Conservation (phyloP, 1,140 invertebrate genomes). For the Drosophila arawakana region DNA sequence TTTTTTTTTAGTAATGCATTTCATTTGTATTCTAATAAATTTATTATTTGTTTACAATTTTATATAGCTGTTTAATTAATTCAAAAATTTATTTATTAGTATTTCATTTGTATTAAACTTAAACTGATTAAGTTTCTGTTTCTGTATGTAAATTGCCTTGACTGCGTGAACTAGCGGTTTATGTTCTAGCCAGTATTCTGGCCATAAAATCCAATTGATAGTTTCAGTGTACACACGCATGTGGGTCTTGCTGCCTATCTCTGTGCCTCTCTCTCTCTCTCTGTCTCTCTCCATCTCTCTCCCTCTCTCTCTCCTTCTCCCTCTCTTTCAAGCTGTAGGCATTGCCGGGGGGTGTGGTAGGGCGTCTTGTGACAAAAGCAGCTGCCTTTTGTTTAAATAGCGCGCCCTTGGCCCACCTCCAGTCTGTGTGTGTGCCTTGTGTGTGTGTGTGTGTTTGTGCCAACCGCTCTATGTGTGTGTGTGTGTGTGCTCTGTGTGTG, state of each 20-base stretch:
- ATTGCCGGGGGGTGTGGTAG: neutral
- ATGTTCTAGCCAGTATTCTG: too few species aligned
- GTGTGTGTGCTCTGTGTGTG: conserved; percentile 26
- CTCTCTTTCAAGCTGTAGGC: conserved; percentile 24
- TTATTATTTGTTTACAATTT: too few species aligned
- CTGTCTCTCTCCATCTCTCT: neutral
- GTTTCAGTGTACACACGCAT: conserved; percentile 28
- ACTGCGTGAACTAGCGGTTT: too few species aligned
- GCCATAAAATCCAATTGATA: too few species aligned
- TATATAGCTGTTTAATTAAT: too few species aligned
- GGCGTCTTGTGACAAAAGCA: conserved; percentile 74
- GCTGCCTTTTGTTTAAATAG: conserved; percentile 76
- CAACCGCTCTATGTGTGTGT: neutral
- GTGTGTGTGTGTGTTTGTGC: conserved; percentile 2
- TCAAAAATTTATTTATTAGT: too few species aligned
- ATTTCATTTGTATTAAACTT: too few species aligned
- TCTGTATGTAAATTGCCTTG: too few species aligned
- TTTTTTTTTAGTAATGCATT: too few species aligned
- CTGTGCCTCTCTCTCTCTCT: conserved; percentile 4
- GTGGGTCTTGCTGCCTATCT: conserved; percentile 21
- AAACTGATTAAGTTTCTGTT: too few species aligned
- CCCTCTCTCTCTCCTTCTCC: neutral
- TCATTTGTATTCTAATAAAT: too few species aligned
- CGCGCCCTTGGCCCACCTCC: conserved; percentile 56
- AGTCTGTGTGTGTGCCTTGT: neutral